Evolutionary conservation across 2,888 invertebrate species (phyloP).

Genomic region (Phasia obesa): DNA sequence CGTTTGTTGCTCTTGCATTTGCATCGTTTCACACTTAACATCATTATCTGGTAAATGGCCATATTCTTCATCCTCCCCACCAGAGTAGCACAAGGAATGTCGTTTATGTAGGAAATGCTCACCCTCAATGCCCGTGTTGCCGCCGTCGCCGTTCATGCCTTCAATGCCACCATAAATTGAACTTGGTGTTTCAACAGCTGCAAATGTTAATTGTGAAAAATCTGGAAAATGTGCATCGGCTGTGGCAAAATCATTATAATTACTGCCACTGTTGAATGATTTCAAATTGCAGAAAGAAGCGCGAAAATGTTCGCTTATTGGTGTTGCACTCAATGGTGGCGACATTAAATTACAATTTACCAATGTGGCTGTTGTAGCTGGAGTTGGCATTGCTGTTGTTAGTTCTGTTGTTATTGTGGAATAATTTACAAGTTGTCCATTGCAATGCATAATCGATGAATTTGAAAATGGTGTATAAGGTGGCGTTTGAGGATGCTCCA

Average conservation of each 20-base stretch:
- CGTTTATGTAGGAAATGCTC: constrained; percentile 51
- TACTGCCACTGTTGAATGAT: constrained; percentile 71
- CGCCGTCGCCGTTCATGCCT: constrained; percentile 41
- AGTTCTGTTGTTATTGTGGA: constrained; percentile 27
- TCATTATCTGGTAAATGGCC: constrained; percentile 72
- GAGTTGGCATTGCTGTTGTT: constrained; percentile 61
- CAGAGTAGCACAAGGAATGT: constrained; percentile 54
- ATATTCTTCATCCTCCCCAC: constrained; percentile 71
- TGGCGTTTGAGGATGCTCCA: constrained; percentile 46
- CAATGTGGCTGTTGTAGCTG: constrained; percentile 52
- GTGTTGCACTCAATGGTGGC: constrained; percentile 77
- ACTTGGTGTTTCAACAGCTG: constrained; percentile 80
- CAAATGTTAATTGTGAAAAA: constrained; percentile 76
- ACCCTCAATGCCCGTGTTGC: constrained; percentile 14
- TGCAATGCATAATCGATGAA: constrained; percentile 24
- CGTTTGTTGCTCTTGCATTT: constrained; percentile 47
- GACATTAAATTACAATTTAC: constrained; percentile 74
- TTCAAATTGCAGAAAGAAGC: constrained; percentile 75
- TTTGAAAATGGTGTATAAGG: constrained; percentile 61
- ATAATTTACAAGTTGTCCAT: constrained; percentile 44
- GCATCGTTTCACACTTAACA: constrained; percentile 56
- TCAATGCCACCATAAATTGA: constrained; percentile 79
- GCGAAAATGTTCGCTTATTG: constrained; percentile 72
- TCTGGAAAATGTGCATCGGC: constrained; percentile 78
- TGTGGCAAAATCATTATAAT: constrained; percentile 73